Evolutionary conservation across 2,113 vertebrate species (phyloP).

Genomic region (Nyctereutes procyonoides): DNA sequence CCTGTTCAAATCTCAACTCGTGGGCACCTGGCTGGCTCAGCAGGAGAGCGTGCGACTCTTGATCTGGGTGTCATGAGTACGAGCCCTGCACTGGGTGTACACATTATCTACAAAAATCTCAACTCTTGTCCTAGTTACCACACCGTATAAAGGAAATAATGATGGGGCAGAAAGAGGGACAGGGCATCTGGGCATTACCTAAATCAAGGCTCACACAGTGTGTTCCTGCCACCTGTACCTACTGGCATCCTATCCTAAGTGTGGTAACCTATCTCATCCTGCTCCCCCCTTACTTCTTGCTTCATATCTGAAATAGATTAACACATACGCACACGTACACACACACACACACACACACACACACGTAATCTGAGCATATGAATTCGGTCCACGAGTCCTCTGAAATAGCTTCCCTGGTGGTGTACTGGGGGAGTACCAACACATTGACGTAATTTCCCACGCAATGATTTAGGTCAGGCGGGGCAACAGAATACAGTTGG

Average conservation of each 20-base stretch:
- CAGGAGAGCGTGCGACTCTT: not conserved
- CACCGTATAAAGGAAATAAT: not conserved
- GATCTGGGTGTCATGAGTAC: not conserved
- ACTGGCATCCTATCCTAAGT: not conserved
- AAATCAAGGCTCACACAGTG: no score
- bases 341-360: not conserved
- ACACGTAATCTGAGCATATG: not conserved
- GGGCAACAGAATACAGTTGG: no score
- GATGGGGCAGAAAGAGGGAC: not conserved
- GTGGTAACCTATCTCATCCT: not conserved
- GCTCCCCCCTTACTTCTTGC: not conserved
- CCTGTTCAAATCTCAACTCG: not conserved
- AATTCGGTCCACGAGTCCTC: not conserved
- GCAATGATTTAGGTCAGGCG: not conserved
- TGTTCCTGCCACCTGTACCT: not conserved
- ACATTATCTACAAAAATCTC: not conserved
- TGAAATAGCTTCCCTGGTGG: not conserved
- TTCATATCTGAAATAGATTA: conserved; percentile 14
- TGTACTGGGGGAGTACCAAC: not conserved
- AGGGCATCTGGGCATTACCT: not conserved
- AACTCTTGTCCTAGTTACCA: not conserved
- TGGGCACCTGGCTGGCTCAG: not conserved
- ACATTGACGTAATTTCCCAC: not conserved
- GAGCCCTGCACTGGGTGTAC: not conserved
- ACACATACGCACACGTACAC: no score